A percentile compares a stretch with the other conserved stretches of the same genome.
Evolutionary conservation across 1,140 invertebrate genomes (phyloP).

Genomic region (Chrysoperla carnea): DNA sequence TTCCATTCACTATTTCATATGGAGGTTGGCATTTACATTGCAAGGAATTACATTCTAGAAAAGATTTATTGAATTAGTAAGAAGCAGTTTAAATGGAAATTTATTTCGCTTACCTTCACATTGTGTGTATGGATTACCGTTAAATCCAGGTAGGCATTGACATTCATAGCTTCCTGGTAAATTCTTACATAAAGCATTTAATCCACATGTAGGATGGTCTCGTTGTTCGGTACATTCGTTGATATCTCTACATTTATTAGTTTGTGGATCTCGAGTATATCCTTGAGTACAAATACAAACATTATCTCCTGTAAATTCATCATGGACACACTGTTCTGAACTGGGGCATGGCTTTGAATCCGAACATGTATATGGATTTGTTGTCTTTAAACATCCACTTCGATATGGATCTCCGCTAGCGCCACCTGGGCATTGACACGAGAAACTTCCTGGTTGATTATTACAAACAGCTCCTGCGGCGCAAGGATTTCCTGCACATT

Average conservation of each 20-base stretch:
- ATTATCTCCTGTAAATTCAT: slow-evolving; percentile 48
- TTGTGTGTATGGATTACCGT: slow-evolving; percentile 71
- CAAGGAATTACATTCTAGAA: slow-evolving; percentile 54
- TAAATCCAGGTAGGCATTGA: slow-evolving; percentile 69
- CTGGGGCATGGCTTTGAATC: slow-evolving; percentile 54
- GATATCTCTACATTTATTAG: slow-evolving; percentile 63
- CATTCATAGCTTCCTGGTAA: slow-evolving; percentile 87
- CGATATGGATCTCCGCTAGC: slow-evolving; percentile 48
- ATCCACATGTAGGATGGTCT: slow-evolving; percentile 59
- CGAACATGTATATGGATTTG: slow-evolving; percentile 45
- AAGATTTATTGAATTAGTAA: slow-evolving; percentile 3
- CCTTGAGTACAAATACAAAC: slow-evolving; percentile 79
- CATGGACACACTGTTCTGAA: slow-evolving; percentile 68
- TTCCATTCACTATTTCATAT: slow-evolving; percentile 61
- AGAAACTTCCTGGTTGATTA: slow-evolving; percentile 70
- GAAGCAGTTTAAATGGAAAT: neutral
- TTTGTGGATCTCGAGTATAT: slow-evolving; percentile 51
- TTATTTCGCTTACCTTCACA: slow-evolving; percentile 40
- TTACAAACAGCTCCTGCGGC: slow-evolving; percentile 67
- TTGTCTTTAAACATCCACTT: slow-evolving; percentile 48
- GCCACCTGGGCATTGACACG: slow-evolving; percentile 72
- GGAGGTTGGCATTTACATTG: slow-evolving; percentile 75
- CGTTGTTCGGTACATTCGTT: slow-evolving; percentile 67
- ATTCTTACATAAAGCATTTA: slow-evolving; percentile 82
- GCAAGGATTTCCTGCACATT: slow-evolving; percentile 63